phyloP scores from a whole-genome alignment of 2,888 invertebrate species.

The Parthenolecanium corni region DNA sequence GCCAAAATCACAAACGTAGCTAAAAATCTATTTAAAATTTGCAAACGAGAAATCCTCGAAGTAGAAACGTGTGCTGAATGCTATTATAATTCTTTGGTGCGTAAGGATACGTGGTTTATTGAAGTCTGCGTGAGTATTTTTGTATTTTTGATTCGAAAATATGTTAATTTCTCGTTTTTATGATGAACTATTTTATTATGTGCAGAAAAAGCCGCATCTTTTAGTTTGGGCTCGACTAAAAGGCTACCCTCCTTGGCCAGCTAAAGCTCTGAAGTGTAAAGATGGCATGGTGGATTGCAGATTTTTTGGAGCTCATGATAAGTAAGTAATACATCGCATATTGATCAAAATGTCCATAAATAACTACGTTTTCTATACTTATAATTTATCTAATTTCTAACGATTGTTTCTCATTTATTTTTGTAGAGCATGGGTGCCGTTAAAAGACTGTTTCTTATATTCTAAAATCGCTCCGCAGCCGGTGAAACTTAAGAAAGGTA shows the following conservation, averaged over 20 bases:
- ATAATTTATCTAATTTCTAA: too few species aligned
- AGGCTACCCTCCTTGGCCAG: slow-evolving; percentile 96
- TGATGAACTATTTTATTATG: not conserved
- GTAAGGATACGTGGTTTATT: slow-evolving; percentile 70
- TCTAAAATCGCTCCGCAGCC: slow-evolving; percentile 53
- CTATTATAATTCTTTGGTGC: slow-evolving; percentile 72
- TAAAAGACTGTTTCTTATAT: slow-evolving; percentile 66
- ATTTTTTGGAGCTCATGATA: slow-evolving; percentile 45
- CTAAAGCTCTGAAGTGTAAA: slow-evolving; percentile 51
- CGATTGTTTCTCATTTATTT: too few species aligned
- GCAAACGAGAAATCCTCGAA: slow-evolving; percentile 42
- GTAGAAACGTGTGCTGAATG: slow-evolving; percentile 90
- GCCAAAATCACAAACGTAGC: slow-evolving; percentile 20
- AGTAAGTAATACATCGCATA: not conserved
- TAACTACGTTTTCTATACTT: too few species aligned
- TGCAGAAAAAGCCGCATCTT: slow-evolving; percentile 53
- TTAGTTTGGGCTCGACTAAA: slow-evolving; percentile 93
- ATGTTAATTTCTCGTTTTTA: not conserved
- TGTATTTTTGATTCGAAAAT: too few species aligned
- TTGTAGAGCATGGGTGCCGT: slow-evolving; percentile 44
- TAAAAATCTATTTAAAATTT: slow-evolving; percentile 20
- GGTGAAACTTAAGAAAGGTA: slow-evolving; percentile 8
- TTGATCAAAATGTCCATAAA: too few species aligned
- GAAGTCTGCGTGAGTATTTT: slow-evolving; percentile 53
- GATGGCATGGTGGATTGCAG: slow-evolving; percentile 13